Conservation (phyloP, 1,140 invertebrate genomes). For the Coenobita brevimanus region DNA sequence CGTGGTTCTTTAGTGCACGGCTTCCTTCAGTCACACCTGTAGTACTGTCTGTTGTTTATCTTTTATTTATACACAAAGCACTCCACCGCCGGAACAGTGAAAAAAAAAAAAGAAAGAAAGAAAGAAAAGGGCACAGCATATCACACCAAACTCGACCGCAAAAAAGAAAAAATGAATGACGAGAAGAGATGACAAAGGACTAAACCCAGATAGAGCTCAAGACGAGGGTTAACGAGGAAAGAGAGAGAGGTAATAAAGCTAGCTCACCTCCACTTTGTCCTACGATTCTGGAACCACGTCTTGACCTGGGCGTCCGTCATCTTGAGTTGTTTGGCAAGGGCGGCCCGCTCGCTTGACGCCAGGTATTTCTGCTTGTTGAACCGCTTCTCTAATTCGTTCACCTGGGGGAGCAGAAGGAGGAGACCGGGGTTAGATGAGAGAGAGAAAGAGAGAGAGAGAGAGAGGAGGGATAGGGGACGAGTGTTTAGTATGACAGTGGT, state of each 20-base stretch:
- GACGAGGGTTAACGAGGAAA: not conserved
- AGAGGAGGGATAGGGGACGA: not conserved
- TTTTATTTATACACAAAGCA: no score
- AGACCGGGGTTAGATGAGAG: not conserved
- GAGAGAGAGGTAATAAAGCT: not conserved
- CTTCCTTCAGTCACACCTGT: no score
- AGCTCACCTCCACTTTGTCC: slow-evolving; percentile 97
- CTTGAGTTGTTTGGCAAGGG: slow-evolving; percentile 94
- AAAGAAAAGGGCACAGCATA: not conserved
- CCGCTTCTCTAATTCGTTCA: slow-evolving; percentile 91
- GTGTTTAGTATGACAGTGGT: not conserved
- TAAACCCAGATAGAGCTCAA: not conserved
- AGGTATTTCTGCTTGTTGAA: slow-evolving; percentile 99
- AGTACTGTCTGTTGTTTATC: no score
- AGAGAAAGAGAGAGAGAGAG: not conserved
- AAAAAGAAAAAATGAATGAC: not conserved
- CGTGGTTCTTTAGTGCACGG: no score
- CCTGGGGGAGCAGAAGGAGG: slow-evolving; percentile 20
- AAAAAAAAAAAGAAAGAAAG: not conserved
- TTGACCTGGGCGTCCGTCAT: slow-evolving; percentile 99
- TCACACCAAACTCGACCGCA: not conserved
- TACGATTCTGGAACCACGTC: slow-evolving; percentile 97
- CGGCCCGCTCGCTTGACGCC: slow-evolving; percentile 95
- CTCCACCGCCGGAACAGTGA: no score
- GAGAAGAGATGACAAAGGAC: not conserved